phyloP scores from a whole-genome alignment of 1,140 invertebrate genomes.

The Oryctes rhinoceros region DNA sequence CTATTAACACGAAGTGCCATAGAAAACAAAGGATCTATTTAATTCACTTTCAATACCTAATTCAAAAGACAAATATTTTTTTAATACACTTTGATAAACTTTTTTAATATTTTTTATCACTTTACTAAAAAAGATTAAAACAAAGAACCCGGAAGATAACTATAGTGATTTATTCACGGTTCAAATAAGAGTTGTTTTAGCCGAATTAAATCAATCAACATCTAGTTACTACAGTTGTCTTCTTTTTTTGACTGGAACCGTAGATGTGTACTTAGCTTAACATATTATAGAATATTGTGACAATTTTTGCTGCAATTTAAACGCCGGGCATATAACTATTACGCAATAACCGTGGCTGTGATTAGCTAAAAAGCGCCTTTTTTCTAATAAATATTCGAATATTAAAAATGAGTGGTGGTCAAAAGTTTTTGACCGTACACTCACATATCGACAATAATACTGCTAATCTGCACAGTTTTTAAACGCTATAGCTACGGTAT shows the following conservation, averaged over 20 bases:
- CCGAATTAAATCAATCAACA: background rate
- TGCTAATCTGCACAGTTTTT: background rate
- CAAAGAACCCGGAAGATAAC: background rate
- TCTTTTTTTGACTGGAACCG: background rate
- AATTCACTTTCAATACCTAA: constrained; percentile 3
- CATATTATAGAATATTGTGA: background rate
- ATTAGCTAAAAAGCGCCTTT: background rate
- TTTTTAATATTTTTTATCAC: constrained; percentile 26
- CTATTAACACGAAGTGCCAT: background rate
- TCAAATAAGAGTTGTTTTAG: background rate
- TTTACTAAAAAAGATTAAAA: constrained; percentile 4
- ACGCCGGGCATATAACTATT: background rate
- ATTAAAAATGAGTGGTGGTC: too few relatives aligned
- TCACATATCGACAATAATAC: background rate
- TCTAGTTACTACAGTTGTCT: background rate
- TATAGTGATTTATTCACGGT: background rate
- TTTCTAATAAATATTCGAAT: background rate
- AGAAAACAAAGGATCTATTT: background rate
- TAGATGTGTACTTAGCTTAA: background rate
- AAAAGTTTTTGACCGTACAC: too few relatives aligned
- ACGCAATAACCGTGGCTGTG: background rate
- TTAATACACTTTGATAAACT: background rate
- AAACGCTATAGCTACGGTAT: background rate
- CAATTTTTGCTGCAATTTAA: constrained; percentile 5
- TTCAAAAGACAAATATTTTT: constrained; percentile 34